Evolutionary conservation across 2,113 vertebrate genomes (phyloP), one percentile per base, ranked within the genome.

Genomic region (Pluvianellus socialis): DNA sequence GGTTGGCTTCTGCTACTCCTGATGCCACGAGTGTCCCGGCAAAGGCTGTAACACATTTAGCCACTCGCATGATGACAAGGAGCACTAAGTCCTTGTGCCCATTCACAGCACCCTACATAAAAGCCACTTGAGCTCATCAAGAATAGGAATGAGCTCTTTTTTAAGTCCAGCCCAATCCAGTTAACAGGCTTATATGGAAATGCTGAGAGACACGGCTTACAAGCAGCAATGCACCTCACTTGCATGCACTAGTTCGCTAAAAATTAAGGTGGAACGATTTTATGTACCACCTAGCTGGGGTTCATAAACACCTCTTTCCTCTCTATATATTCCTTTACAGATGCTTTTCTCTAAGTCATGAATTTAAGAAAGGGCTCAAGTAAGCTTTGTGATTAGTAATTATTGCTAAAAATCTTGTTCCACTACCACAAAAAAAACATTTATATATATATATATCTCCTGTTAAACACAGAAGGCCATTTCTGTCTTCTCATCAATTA

Each of bases 161-260:
- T 84, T 81, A 95, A 95, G 1, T 47, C 71, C 86, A 88, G 66
- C 33, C 71, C 95, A 94, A 95, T 91, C 74, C 80, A 76, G 84
- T 80, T 97, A 97, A 95, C 84, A 90, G 71, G 94, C 67, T 97
- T 90, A 95, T 44, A 90, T 14, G 44, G 84, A 95, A 96, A 91
- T 66, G n/a, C 77, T 79, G 80, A 90, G 38, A 86, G 80, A 62
- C 52, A 63, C 73, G 53, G 45, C 73, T 95, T 82, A 82, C 70
- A 76, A 61, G 61, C 8, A 45, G 56, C 79, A 77, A 4, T 4
- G 16, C 56, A 87, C 22, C 66, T 53, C 73, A 89, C 42, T n/a
- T 61, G 26, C 50, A 72, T 2, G 3, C 14, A 26, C 24, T 13
- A 33, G 20, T 55, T 65, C n/a, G 40, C 23, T 65, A 26, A 62